Percentiles rank a stretch among this genome's conserved stretches.
These are phyloP conservation scores for Mus pahari DNA, from an alignment of 2,113 vertebrate genomes.

Conservation along the genomic window DNA sequence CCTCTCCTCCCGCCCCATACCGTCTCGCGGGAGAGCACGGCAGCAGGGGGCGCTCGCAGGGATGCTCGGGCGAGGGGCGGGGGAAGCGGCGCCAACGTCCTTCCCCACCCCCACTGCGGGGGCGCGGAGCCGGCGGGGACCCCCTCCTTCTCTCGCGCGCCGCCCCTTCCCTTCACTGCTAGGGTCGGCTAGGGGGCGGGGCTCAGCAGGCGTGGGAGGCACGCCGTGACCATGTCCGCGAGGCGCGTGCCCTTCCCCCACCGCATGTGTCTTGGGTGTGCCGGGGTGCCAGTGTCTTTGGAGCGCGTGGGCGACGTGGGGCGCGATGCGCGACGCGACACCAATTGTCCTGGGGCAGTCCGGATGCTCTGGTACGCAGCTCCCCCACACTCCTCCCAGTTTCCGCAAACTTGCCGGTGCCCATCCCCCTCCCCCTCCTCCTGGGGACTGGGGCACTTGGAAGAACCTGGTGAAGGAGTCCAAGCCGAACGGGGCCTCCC, in stretches of 20 bases:
- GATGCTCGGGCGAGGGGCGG: slow-evolving; percentile 2
- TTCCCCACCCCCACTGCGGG: slow-evolving; percentile 68
- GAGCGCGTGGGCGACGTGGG: neutral
- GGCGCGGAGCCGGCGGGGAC: slow-evolving; percentile 40
- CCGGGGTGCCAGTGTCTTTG: neutral
- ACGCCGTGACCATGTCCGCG: neutral
- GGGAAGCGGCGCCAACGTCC: slow-evolving; percentile 31
- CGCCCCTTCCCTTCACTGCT: neutral
- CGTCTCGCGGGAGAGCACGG: neutral
- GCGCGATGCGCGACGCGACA: neutral
- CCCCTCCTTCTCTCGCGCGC: neutral
- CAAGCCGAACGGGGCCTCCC: neutral
- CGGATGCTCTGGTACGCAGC: neutral
- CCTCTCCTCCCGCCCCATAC: neutral
- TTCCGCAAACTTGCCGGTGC: slow-evolving; percentile 38
- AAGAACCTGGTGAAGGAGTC: neutral
- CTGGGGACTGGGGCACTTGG: neutral
- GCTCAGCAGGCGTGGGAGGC: neutral
- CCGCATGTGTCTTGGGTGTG: slow-evolving; percentile 57
- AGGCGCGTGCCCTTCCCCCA: slow-evolving; percentile 42
- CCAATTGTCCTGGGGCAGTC: slow-evolving; percentile 12
- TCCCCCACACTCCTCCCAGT: neutral
- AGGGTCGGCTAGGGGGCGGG: slow-evolving; percentile 58
- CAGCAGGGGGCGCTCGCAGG: slow-evolving; percentile 66
- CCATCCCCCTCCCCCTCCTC: neutral